Percentiles rank a stretch among this genome's conserved stretches.
Evolutionary conservation across 2,797 vertebrate species (phyloP).

Genomic region (Coregonus sp.): DNA sequence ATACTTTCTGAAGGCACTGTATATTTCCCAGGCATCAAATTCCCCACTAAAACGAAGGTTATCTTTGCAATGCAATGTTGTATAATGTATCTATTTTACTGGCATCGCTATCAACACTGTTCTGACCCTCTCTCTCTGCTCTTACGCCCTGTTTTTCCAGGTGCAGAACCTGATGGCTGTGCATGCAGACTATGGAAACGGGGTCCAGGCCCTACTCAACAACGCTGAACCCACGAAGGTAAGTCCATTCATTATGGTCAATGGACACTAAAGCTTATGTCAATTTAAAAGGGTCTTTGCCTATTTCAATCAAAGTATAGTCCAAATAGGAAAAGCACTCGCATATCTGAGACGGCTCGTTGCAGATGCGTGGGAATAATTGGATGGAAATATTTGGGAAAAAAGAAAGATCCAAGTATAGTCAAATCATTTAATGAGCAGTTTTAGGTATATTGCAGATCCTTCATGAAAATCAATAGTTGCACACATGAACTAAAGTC

Average conservation of each 20-base stretch:
- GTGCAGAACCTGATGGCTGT: conserved; percentile 85
- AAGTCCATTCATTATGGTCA: background rate
- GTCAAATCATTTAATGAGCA: too few relatives aligned
- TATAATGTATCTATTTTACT: background rate
- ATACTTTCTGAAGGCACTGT: too few relatives aligned
- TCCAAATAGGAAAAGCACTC: background rate
- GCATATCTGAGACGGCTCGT: too few relatives aligned
- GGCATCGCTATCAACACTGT: background rate
- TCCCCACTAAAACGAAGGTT: background rate
- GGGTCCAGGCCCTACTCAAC: conserved; percentile 81
- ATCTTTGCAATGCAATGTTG: background rate
- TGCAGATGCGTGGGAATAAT: background rate
- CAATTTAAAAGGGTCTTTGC: background rate
- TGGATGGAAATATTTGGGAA: too few relatives aligned
- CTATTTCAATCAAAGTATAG: too few relatives aligned
- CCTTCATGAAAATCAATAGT: too few relatives aligned
- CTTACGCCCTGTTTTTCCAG: conserved; percentile 58
- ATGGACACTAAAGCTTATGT: background rate
- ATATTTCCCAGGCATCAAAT: background rate
- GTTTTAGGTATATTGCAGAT: too few relatives aligned
- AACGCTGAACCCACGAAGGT: conserved; percentile 80
- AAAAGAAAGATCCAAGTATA: too few relatives aligned
- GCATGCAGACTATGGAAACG: conserved; percentile 82
- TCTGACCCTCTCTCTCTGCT: background rate
- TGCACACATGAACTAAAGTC: too few relatives aligned